Evolutionary conservation across 1,140 invertebrate genomes (phyloP).

Genomic region (Delia radicum): DNA sequence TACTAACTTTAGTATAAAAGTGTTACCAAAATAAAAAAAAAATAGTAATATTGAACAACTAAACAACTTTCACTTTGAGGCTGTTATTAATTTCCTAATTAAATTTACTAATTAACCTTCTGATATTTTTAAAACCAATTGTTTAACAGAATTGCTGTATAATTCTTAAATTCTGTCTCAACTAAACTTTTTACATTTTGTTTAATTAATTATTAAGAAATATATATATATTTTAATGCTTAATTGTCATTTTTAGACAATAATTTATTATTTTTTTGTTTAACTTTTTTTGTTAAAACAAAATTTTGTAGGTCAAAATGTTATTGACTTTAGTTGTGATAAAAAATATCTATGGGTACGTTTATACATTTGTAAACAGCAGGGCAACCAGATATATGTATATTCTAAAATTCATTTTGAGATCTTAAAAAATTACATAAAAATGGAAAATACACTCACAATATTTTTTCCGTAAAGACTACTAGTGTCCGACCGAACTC

Average conservation of each 20-base stretch:
- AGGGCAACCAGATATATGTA: too few relatives aligned
- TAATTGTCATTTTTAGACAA: not conserved
- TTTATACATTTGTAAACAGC: too few relatives aligned
- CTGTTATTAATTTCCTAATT: not conserved
- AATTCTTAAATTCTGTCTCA: too few relatives aligned
- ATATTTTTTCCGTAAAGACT: too few relatives aligned
- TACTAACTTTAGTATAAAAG: not conserved
- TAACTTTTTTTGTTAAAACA: too few relatives aligned
- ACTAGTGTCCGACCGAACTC: too few relatives aligned
- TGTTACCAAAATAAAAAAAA: not conserved
- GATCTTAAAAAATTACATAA: too few relatives aligned
- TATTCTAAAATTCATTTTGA: too few relatives aligned
- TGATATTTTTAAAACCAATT: not conserved
- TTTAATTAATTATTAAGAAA: too few relatives aligned
- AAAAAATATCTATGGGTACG: too few relatives aligned
- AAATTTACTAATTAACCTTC: not conserved
- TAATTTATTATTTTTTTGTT: not conserved
- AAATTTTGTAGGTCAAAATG: slow-evolving; percentile 14
- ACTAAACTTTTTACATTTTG: too few relatives aligned
- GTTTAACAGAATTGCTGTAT: not conserved
- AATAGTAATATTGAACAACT: not conserved
- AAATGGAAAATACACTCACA: too few relatives aligned
- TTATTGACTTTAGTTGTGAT: slow-evolving; percentile 9
- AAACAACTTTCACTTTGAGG: not conserved
- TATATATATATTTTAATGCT: not conserved